These are phyloP conservation scores for Drosophila subsilvestris DNA, from an alignment of 2,888 invertebrate species.

Conservation along the genomic window DNA sequence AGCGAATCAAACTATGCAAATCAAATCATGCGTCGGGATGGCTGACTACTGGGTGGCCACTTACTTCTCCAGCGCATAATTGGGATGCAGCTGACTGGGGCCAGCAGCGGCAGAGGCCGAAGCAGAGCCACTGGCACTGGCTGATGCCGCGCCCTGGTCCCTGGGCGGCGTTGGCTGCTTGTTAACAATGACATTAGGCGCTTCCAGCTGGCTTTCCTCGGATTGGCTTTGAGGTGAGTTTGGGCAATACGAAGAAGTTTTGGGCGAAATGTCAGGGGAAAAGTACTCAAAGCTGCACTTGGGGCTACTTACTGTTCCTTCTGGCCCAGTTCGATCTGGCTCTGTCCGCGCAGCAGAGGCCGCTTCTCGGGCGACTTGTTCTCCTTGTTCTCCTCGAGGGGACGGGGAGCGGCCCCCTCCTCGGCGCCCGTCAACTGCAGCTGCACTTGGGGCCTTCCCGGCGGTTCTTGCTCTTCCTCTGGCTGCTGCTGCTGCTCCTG, in stretches of 20 bases:
- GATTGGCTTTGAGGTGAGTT: slow-evolving; percentile 34
- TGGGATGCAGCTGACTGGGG: slow-evolving; percentile 66
- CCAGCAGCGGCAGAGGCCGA: slow-evolving; percentile 35
- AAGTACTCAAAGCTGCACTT: not conserved
- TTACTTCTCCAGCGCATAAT: slow-evolving; percentile 81
- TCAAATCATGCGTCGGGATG: slow-evolving; percentile 53
- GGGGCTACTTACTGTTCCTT: slow-evolving; percentile 81
- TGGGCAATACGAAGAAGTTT: not conserved
- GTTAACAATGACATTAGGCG: slow-evolving; percentile 76
- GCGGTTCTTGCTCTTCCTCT: slow-evolving; percentile 13
- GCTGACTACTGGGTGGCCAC: slow-evolving; percentile 58
- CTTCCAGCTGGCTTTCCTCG: slow-evolving; percentile 54
- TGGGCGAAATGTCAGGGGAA: slow-evolving; percentile 33
- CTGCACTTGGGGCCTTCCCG: slow-evolving; percentile 47
- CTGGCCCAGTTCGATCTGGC: slow-evolving; percentile 80
- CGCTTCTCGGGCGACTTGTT: slow-evolving; percentile 77
- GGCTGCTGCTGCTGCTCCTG: slow-evolving; percentile 47
- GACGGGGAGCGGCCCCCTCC: slow-evolving; percentile 50
- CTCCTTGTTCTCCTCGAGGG: slow-evolving; percentile 78
- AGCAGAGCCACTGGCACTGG: slow-evolving; percentile 9
- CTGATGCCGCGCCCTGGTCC: slow-evolving; percentile 45
- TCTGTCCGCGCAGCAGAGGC: slow-evolving; percentile 79
- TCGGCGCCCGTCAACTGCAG: slow-evolving; percentile 58
- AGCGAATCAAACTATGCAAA: slow-evolving; percentile 33
- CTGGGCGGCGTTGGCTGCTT: slow-evolving; percentile 78